A percentile compares a stretch with the other conserved stretches of the same genome.
Evolutionary conservation across 2,113 vertebrate genomes (phyloP).

Genomic region (Spermophilus dauricus): DNA sequence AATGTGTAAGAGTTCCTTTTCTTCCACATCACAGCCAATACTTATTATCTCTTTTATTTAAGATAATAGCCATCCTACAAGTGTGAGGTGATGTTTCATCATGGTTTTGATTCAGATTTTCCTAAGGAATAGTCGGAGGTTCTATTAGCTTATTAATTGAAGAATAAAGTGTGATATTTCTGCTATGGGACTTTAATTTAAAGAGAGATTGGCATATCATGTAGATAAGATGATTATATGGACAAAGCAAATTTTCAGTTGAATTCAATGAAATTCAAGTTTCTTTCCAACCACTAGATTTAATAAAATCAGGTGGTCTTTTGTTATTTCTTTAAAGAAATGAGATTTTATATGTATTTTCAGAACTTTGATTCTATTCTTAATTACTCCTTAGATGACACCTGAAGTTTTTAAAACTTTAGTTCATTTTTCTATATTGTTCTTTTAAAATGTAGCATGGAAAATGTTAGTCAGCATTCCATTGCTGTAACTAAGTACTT

Average conservation of each 20-base stretch:
- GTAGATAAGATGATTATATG: background rate
- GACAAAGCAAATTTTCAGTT: slow-evolving; percentile 3
- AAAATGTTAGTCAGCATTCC: background rate
- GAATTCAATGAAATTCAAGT: background rate
- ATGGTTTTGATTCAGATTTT: background rate
- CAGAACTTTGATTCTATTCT: background rate
- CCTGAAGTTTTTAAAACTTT: background rate
- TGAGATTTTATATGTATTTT: background rate
- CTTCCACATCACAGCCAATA: background rate
- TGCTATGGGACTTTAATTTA: background rate
- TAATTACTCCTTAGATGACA: background rate
- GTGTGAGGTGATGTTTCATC: background rate
- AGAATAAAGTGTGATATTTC: slow-evolving; percentile 5
- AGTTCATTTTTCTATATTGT: background rate
- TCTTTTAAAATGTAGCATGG: slow-evolving; percentile 4
- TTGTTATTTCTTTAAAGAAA: background rate
- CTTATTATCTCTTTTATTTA: background rate
- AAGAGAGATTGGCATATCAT: background rate
- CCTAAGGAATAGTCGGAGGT: background rate
- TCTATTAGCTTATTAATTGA: background rate
- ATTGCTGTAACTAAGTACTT: background rate
- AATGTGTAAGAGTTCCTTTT: background rate
- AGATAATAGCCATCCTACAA: background rate
- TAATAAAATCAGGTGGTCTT: background rate
- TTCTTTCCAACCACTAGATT: slow-evolving; percentile 7